A percentile compares a stretch with the other conserved stretches of the same genome.
These are phyloP conservation scores for Odocoileus virginianus DNA, from an alignment of 2,113 vertebrate genomes.

Conservation along the genomic window DNA sequence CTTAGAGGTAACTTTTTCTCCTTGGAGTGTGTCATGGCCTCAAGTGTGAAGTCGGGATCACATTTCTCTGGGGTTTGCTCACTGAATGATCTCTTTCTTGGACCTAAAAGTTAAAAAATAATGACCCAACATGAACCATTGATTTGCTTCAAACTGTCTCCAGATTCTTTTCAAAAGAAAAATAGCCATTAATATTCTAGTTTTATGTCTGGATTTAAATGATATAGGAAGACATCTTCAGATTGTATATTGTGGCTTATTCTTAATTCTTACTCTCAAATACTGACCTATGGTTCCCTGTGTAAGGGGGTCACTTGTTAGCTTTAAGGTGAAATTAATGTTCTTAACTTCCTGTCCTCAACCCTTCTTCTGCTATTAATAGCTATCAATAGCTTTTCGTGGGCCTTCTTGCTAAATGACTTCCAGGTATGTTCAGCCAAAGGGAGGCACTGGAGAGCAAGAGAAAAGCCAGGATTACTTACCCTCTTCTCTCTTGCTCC, in stretches of 20 bases:
- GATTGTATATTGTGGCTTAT: not conserved
- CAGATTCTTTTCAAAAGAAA: not conserved
- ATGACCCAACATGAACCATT: not conserved
- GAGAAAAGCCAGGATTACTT: not conserved
- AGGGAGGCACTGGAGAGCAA: not conserved
- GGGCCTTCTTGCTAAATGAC: not conserved
- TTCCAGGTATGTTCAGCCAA: not conserved
- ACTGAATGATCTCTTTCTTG: not conserved
- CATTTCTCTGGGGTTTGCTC: not conserved
- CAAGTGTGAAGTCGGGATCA: constrained; percentile 1
- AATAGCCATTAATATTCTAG: not conserved
- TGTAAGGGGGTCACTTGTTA: not conserved
- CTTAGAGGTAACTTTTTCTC: not conserved
- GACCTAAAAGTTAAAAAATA: not conserved
- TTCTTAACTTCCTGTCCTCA: not conserved
- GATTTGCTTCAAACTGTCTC: not conserved
- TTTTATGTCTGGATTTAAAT: not conserved
- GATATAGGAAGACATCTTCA: not conserved
- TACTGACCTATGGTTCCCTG: not conserved
- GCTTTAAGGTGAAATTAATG: not conserved
- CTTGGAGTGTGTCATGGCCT: not conserved
- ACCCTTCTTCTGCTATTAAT: not conserved
- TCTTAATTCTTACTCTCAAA: not conserved
- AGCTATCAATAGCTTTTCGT: not conserved
- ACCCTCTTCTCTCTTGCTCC: not conserved